Percentiles rank a stretch among this genome's conserved stretches.
phyloP scores from a whole-genome alignment of 2,888 invertebrate species.

The Torymus texanus region DNA sequence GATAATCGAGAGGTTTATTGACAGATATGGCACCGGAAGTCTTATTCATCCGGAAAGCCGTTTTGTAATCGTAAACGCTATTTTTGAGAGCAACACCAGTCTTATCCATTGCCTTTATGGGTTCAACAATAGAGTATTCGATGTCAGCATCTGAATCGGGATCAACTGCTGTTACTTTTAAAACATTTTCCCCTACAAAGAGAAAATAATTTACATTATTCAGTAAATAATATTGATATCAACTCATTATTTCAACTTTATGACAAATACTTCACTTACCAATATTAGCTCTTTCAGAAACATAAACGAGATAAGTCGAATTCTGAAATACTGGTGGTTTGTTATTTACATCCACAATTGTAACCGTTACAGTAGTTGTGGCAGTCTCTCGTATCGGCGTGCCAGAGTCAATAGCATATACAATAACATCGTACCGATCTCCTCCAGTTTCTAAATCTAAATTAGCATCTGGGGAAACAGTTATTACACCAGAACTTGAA shows the following conservation, averaged over 20 bases:
- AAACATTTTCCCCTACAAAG: constrained; percentile 77
- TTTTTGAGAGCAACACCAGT: constrained; percentile 83
- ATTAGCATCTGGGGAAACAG: constrained; percentile 83
- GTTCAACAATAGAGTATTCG: constrained; percentile 82
- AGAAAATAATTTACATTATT: constrained; percentile 4
- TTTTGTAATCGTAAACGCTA: constrained; percentile 81
- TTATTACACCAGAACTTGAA: constrained; percentile 83
- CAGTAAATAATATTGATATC: constrained; percentile 4
- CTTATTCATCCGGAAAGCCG: constrained; percentile 83
- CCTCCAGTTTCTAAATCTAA: constrained; percentile 83
- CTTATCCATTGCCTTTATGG: constrained; percentile 84
- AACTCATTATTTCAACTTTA: not conserved
- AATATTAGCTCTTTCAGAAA: constrained; percentile 82
- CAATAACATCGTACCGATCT: constrained; percentile 82
- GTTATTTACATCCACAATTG: constrained; percentile 86
- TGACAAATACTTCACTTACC: constrained; percentile 66
- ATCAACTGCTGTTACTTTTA: constrained; percentile 82
- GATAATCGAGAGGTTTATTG: constrained; percentile 82
- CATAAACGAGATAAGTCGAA: constrained; percentile 81
- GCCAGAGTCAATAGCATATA: constrained; percentile 86
- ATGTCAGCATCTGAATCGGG: constrained; percentile 83
- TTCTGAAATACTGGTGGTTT: constrained; percentile 86
- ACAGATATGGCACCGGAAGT: constrained; percentile 83
- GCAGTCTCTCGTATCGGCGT: constrained; percentile 86
- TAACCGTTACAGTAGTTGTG: constrained; percentile 84